A percentile compares a stretch with the other conserved stretches of the same genome.
phyloP scores from a whole-genome alignment of 2,797 vertebrate species.

The Sebastes miniatus region DNA sequence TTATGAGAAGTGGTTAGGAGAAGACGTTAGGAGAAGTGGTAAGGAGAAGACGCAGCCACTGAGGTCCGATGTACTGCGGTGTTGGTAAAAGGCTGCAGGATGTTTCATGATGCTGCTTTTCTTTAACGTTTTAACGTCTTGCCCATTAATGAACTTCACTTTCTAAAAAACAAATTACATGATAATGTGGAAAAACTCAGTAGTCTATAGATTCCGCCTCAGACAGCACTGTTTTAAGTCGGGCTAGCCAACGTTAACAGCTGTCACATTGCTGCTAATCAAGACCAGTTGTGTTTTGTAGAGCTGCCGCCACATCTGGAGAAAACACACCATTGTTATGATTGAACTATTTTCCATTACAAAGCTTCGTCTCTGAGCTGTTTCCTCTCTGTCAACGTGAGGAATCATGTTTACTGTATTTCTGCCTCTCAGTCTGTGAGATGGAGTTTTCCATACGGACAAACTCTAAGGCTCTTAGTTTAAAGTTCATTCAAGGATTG shows the following conservation, averaged over 20 bases:
- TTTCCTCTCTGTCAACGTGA: slow-evolving; percentile 24
- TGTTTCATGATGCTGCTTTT: neutral
- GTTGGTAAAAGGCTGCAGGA: neutral
- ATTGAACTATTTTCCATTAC: slow-evolving; percentile 49
- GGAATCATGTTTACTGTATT: slow-evolving; percentile 23
- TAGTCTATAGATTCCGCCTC: slow-evolving; percentile 13
- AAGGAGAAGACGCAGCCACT: no score
- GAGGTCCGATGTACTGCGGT: neutral
- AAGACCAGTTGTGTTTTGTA: slow-evolving; percentile 23
- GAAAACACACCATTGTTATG: slow-evolving; percentile 48
- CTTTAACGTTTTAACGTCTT: neutral
- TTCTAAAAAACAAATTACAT: slow-evolving; percentile 13
- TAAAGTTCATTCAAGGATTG: neutral
- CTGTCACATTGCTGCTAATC: slow-evolving; percentile 39
- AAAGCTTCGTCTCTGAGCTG: slow-evolving; percentile 3
- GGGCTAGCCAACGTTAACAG: slow-evolving; percentile 22
- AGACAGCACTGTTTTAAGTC: slow-evolving; percentile 28
- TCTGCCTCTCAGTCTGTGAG: neutral
- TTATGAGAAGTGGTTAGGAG: no score
- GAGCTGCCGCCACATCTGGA: slow-evolving; percentile 23
- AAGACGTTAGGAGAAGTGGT: no score
- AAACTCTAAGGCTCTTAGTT: neutral
- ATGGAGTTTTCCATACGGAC: neutral
- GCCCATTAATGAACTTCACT: neutral
- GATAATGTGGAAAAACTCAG: slow-evolving; percentile 44